phyloP scores from a whole-genome alignment of 2,113 vertebrate genomes.

The Saguinus imperator region DNA sequence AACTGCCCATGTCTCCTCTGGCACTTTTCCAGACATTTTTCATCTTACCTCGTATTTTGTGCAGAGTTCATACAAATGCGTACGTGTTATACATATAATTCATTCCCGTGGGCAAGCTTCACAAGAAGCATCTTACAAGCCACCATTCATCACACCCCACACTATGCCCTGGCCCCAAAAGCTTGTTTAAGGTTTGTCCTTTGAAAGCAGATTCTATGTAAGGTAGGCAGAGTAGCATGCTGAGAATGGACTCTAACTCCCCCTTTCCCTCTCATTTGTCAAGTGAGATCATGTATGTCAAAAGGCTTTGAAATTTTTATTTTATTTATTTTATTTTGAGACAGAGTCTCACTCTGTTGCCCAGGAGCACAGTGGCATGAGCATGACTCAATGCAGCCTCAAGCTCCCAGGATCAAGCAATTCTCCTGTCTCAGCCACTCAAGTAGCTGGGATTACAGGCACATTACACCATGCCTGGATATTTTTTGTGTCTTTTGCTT shows the following conservation, averaged over 20 bases:
- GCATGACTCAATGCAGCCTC: no score
- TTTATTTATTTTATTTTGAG: no score
- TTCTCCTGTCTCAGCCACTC: no score
- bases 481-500: no score
- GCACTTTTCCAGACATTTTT: conserved; percentile 24
- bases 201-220: background rate
- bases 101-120: background rate
- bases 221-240: background rate
- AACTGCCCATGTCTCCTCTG: conserved; percentile 58
- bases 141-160: background rate
- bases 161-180: background rate
- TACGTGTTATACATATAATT: background rate
- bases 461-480: no score
- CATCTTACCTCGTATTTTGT: conserved; percentile 20
- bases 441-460: no score
- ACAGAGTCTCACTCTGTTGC: no score
- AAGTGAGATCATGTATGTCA: background rate
- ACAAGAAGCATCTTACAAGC: background rate
- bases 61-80: conserved; percentile 4
- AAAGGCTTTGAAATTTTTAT: background rate
- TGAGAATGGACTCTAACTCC: background rate
- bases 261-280: background rate
- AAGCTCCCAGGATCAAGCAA: no score
- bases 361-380: no score
- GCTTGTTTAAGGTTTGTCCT: background rate